Evolutionary conservation across 1,140 invertebrate species (phyloP), one percentile per base, ranked within the genome.

Genomic region (Proales similis): DNA sequence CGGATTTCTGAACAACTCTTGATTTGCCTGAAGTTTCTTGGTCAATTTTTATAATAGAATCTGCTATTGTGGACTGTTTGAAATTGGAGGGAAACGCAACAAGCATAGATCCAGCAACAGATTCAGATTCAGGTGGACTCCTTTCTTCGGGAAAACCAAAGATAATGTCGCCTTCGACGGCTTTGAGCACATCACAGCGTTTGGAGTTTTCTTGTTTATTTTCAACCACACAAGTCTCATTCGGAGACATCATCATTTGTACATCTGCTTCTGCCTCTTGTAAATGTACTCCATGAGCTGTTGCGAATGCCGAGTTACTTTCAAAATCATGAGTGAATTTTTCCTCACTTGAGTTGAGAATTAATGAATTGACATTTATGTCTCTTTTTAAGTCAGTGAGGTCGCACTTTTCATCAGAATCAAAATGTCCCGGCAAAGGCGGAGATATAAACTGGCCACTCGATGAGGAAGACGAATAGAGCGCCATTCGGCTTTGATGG

Each of bases 151-250:
- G 7, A 17, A 19, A 27, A 19, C 45, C 36, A 42, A 57, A 57
- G 20, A 57, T 57, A 2, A 57, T 57, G 27, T 57, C 51, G 6
- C 51, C 51, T 30, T 57, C 51, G 20, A 17, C 51, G 5, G 51
- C 51, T 57, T 57, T 57, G 17, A 57, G 20, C 7, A 57, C 36
- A 11, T 57, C 51, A 17, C 30, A 27, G 29, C 17, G 24, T n/a
- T 39, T 36, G 14, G n/a, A n/a, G n/a, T n/a, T n/a, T n/a, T n/a
- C 14, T 36, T 36, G 9, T 36, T 36, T 36, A 14, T 36, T 36
- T 36, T 14, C 9, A 9, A 36, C 33, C 14, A 36, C 9, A 36
- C 33, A 9, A 36, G 14, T 38, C 11, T 9, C 19, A 22, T 6
- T 57, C 6, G 51, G 51, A 36, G 45, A 42, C 1, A 42, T 26